A percentile compares a stretch with the other conserved stretches of the same genome.
Conservation (phyloP, 1,140 invertebrate species). For the Caligus rogercresseyi region DNA sequence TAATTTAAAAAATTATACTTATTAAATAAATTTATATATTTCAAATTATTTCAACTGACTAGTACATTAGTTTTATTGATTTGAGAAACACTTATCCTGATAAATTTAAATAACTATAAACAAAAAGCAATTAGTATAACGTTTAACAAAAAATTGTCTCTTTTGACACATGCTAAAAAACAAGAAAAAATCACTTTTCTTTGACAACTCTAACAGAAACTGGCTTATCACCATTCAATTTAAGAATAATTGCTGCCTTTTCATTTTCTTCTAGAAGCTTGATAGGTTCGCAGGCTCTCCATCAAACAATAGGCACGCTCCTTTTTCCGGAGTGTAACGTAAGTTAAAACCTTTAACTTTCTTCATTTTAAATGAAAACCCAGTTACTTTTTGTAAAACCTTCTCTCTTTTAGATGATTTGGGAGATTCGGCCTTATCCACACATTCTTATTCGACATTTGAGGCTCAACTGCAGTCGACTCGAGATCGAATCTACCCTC, state of each 20-base stretch:
- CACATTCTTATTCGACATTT: not conserved
- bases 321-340: not conserved
- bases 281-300: not conserved
- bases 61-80: too few species aligned
- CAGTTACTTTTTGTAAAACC: not conserved
- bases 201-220: not conserved
- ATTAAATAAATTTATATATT: too few species aligned
- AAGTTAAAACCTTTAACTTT: not conserved
- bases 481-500: not conserved
- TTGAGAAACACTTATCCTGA: too few species aligned
- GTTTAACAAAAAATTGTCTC: too few species aligned
- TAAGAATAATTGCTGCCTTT: not conserved
- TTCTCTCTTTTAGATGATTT: not conserved
- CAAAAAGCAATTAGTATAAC: too few species aligned
- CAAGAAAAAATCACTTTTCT: too few species aligned
- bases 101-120: too few species aligned
- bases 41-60: too few species aligned
- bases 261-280: not conserved
- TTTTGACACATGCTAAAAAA: too few species aligned
- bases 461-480: not conserved
- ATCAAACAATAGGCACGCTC: not conserved
- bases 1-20: too few species aligned
- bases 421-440: too few species aligned
- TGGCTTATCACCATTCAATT: not conserved
- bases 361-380: not conserved